phyloP scores from a whole-genome alignment of 2,888 invertebrate genomes.

The Dichetophora obliterata region DNA sequence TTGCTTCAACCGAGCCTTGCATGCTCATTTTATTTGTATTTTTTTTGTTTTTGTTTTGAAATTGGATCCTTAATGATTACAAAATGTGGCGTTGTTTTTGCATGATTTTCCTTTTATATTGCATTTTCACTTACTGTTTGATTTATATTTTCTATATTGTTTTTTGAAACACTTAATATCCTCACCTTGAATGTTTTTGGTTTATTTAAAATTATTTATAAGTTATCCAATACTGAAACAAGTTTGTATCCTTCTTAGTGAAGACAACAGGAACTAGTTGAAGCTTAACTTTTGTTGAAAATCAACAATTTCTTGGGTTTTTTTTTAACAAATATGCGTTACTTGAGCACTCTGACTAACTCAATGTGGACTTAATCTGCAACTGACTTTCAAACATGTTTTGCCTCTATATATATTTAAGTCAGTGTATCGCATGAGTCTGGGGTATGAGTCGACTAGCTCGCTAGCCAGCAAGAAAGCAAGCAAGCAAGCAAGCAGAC shows the following conservation, averaged over 20 bases:
- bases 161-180: constrained; percentile 10
- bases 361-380: constrained; percentile 62
- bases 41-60: no score
- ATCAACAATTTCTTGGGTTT: not conserved
- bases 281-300: constrained; percentile 16
- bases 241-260: constrained; percentile 1
- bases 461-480: constrained; percentile 19
- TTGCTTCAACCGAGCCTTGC: not conserved
- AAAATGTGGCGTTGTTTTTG: not conserved
- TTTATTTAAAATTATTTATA: constrained; percentile 28
- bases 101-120: not conserved
- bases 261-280: constrained; percentile 36
- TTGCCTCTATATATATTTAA: constrained; percentile 62
- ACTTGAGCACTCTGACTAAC: constrained; percentile 48
- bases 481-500: constrained; percentile 50
- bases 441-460: constrained; percentile 5
- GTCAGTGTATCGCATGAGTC: constrained; percentile 3
- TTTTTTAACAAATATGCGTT: constrained; percentile 5
- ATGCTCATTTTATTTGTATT: no score
- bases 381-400: constrained; percentile 68
- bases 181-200: constrained; percentile 53
- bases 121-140: not conserved
- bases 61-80: not conserved
- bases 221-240: not conserved
- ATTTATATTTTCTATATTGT: not conserved